Evolutionary conservation across 2,797 vertebrate genomes (phyloP), one percentile per base, ranked within the genome.

Genomic region (Crax fasciolata): DNA sequence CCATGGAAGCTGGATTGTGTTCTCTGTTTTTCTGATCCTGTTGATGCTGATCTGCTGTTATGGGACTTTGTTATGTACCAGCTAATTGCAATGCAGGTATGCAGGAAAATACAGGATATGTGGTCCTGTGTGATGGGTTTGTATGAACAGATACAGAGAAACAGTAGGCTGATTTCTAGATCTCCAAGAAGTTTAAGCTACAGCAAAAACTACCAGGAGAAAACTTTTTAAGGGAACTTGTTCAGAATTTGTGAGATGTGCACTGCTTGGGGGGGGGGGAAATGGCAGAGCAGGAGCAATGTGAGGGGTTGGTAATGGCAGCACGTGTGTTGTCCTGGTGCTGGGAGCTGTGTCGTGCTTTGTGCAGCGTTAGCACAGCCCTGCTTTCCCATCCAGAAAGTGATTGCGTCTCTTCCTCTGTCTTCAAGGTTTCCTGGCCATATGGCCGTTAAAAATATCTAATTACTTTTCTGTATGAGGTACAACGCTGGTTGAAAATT

Each of bases 361-460:
- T 59, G 48, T 23, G 72, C 78, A 59, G 81, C 44, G 1, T 52
- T 87, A 24, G 41, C 10, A 28, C 61, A 49, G 58, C 65, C 58
- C 24, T 41, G 58, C 58, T 90, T 89, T 73, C 80, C 89, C 51
- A 54, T 68, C 77, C 81, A 86, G 67, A 54, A 66, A 35, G 58
- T 15, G 48, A 66, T 84, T 71, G 77, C 66, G 24, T 79, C 77
- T 90, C 38, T 57, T 83, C 70, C 70, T 61, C 84, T 11, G 78
- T 77, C 78, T 95, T 76, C 73, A 89, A 20, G 13, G 2, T 82
- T 91, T 94, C 90, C 83, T 91, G 74, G 61, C 81, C 54, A 55
- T 24, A 27, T 44, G 51, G 46, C 62, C 78, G 58, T 79, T 89
- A 65, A 57, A 88, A 65, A 6, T 70, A 54, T 76, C 49, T 76